Percentiles rank a stretch among this genome's conserved stretches.
Conservation (phyloP, 1,140 invertebrate genomes). For the Lanistes nyassanus region DNA sequence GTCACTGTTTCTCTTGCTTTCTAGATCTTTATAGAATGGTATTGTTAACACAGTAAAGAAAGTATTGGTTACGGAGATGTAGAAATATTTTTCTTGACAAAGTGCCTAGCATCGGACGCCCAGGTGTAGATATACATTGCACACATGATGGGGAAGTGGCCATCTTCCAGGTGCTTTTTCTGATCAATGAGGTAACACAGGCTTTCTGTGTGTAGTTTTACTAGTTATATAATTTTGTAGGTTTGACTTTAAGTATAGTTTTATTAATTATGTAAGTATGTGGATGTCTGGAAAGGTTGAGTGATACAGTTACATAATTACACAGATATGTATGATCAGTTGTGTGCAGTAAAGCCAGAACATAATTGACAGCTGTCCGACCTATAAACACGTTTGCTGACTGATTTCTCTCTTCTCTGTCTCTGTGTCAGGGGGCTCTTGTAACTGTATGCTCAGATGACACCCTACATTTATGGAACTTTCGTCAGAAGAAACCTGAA, state of each 20-base stretch:
- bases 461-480: slow-evolving; percentile 96
- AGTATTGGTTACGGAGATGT: neutral
- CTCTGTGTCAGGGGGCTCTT: slow-evolving; percentile 78
- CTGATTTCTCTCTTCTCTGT: neutral
- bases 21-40: neutral
- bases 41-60: neutral
- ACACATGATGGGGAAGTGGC: slow-evolving; percentile 79
- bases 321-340: no score
- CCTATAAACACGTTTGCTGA: no score
- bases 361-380: no score
- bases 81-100: slow-evolving; percentile 50
- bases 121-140: slow-evolving; percentile 93
- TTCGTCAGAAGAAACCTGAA: slow-evolving; percentile 91
- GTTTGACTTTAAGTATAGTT: no score
- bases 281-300: no score
- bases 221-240: no score
- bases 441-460: slow-evolving; percentile 95
- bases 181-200: slow-evolving; percentile 84
- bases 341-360: no score
- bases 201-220: slow-evolving; percentile 13
- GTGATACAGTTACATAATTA: no score
- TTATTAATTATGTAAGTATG: no score
- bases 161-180: slow-evolving; percentile 90
- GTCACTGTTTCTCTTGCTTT: slow-evolving; percentile 5
- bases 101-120: slow-evolving; percentile 82